phyloP scores from a whole-genome alignment of 2,888 invertebrate genomes.

The Sinhomidia bicolor region DNA sequence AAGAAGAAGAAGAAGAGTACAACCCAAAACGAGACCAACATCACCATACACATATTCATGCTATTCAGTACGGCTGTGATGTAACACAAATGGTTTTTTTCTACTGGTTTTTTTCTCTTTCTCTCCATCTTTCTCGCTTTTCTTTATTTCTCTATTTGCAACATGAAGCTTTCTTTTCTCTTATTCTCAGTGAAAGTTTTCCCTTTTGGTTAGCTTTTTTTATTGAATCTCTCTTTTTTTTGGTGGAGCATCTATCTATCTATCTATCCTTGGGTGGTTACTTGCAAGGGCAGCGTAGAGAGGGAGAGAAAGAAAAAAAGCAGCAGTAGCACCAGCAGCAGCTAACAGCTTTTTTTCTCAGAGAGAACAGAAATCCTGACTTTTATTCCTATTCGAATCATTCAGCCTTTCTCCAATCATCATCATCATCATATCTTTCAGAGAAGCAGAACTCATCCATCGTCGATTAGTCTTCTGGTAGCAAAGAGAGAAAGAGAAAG shows the following conservation, averaged over 20 bases:
- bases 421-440: slow-evolving; percentile 24
- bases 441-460: slow-evolving; percentile 54
- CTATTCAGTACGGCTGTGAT: slow-evolving; percentile 59
- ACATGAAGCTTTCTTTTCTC: slow-evolving; percentile 32
- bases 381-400: slow-evolving; percentile 46
- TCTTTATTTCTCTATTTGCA: not conserved
- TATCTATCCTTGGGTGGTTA: not conserved
- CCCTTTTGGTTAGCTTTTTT: slow-evolving; percentile 49
- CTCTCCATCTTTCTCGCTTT: not conserved
- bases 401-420: slow-evolving; percentile 66
- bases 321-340: not conserved
- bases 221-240: slow-evolving; percentile 27
- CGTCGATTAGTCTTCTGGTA: slow-evolving; percentile 62
- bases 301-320: not conserved
- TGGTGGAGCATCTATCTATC: too few species aligned
- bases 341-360: slow-evolving; percentile 16
- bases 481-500: too few species aligned
- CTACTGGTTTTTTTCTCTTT: slow-evolving; percentile 20
- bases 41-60: slow-evolving; percentile 24
- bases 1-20: not conserved
- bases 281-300: not conserved
- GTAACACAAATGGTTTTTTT: slow-evolving; percentile 64
- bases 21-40: not conserved
- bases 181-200: slow-evolving; percentile 49
- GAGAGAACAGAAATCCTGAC: slow-evolving; percentile 37